Percentiles rank a stretch among this genome's conserved stretches.
These are phyloP conservation scores for Meloidogyne exigua DNA, from an alignment of 1,140 invertebrate species.

Conservation along the genomic window DNA sequence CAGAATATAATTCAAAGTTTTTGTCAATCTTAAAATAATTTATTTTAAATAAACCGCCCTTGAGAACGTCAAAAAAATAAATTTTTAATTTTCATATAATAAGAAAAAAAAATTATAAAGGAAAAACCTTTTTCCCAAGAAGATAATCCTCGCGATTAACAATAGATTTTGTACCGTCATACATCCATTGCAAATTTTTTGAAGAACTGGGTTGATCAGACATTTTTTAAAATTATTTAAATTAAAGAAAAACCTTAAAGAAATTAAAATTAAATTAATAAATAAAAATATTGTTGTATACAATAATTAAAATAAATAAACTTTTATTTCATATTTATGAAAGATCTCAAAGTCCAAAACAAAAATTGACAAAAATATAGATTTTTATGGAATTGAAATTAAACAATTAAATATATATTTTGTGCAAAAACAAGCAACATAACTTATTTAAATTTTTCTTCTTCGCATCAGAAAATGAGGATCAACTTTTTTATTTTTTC, in stretches of 20 bases:
- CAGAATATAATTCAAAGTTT: slow-evolving; percentile 51
- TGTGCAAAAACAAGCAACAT: neutral
- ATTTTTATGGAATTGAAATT: neutral
- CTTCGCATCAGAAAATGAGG: neutral
- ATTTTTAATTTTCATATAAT: no score
- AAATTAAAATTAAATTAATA: neutral
- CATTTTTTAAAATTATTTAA: slow-evolving; percentile 24
- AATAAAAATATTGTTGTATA: neutral
- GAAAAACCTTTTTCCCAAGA: slow-evolving; percentile 45
- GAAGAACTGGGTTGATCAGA: neutral
- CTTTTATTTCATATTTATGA: neutral
- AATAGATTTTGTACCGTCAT: slow-evolving; percentile 47
- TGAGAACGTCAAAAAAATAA: no score
- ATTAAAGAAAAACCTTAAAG: no score
- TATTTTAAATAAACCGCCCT: no score
- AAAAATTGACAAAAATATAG: neutral
- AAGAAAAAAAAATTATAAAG: no score
- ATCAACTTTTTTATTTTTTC: neutral
- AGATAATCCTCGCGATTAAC: slow-evolving; percentile 52
- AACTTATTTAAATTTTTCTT: neutral
- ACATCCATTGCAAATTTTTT: slow-evolving; percentile 45
- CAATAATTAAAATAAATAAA: neutral
- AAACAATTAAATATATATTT: neutral
- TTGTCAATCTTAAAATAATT: slow-evolving; percentile 46
- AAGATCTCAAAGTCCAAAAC: neutral